Base-by-base conservation (phyloP, 2,113 vertebrate species). In the Strix uralensis region DNA sequence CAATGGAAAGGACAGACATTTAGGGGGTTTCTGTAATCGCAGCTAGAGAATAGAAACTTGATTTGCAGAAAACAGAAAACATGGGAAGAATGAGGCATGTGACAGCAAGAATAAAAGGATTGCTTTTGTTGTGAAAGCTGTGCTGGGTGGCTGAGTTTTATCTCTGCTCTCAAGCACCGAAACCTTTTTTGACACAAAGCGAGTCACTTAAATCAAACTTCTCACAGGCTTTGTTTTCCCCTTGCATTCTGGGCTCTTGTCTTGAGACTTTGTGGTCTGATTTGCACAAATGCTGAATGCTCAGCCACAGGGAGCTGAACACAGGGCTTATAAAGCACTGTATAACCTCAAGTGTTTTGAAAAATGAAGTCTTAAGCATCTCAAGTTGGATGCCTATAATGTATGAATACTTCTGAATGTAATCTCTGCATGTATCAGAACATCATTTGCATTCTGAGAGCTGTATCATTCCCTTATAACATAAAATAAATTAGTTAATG, bases 401-500 rank as follows among this genome's bases (percentile, higher is more conserved):
- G 20, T 91, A 25, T 25, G 52, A 94, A 51, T 66, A 66, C 12
- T 88, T 93, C 74, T 86, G 91, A 91, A 81, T 86, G 55, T 47
- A 89, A 96, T 92, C 89, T 94, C 44, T 72, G 21, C 47, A 23
- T 89, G 93, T 87, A 79, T 95, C 89, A 84, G 83, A 59, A 78
- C 38, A 40, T 84, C 27, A 89, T 89, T 94, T 89, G 89, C 65
- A 94, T 92, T 95, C 86, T 79, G 89, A 95, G 67, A 70, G 57
- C 69, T 92, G 61, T 92, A 89, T 91, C 83, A 25, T 85, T 90
- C 62, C 49, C 36, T 80, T 82, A 72, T 75, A 96, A 91, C 83
- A 91, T 67, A 55, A 88, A 92, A 83, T 95, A 87, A 94, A 96
- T 81, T 65, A 87, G 73, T 74, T 91, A 92, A 83, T 84, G 61